phyloP scores from a whole-genome alignment of 2,113 vertebrate genomes.

The Oryctolagus cuniculus region mOryCun1.1 NC_091448.1:4801501-4802000 shows the following conservation, averaged over 20 bases:
- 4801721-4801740: no score
- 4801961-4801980: not conserved
- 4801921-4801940: not conserved
- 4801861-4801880: not conserved
- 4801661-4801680: no score
- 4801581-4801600: not conserved
- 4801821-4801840: not conserved
- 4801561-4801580: not conserved
- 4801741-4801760: not conserved
- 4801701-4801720: not conserved
- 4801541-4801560: not conserved
- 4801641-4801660: not conserved
- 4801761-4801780: not conserved
- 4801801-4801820: not conserved
- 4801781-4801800: not conserved
- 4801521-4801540: not conserved
- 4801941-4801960: no score
- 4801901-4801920: not conserved
- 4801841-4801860: not conserved
- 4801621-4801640: not conserved
- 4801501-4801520: not conserved
- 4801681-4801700: not conserved
- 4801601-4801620: not conserved
- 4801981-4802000: not conserved
- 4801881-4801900: not conserved